Conservation (phyloP, 2,113 vertebrate genomes). For the Oenanthe oenanthe region DNA sequence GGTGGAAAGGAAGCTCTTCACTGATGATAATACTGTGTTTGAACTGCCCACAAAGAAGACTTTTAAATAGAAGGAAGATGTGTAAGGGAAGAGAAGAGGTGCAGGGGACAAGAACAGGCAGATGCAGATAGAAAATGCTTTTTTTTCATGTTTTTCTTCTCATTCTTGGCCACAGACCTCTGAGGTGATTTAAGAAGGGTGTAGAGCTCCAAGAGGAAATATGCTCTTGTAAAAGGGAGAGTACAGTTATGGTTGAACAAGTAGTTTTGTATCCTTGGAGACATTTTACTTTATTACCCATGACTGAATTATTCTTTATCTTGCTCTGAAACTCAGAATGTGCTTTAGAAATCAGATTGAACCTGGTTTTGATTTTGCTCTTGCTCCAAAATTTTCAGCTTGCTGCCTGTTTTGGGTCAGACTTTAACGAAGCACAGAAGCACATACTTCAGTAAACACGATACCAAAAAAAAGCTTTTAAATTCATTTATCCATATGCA, state of each 20-base stretch:
- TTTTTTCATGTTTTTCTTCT: not conserved
- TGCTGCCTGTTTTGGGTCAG: not conserved
- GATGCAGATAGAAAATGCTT: not conserved
- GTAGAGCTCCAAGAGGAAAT: not conserved
- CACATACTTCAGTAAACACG: not conserved
- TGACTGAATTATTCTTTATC: not conserved
- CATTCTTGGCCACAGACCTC: not conserved
- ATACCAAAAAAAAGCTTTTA: not conserved
- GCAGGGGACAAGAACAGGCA: not conserved
- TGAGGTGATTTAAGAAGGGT: not conserved
- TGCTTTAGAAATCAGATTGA: not conserved
- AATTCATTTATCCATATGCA: not conserved
- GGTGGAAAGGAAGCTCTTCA: not conserved
- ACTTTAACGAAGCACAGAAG: not conserved
- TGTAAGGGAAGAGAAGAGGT: not conserved
- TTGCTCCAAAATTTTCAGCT: not conserved
- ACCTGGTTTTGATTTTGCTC: not conserved
- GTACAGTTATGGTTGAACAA: not conserved
- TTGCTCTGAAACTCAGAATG: not conserved
- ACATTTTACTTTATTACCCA: not conserved
- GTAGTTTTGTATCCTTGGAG: not conserved
- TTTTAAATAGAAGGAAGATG: not conserved
- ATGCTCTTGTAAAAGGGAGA: not conserved
- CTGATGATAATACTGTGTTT: not conserved
- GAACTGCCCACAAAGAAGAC: not conserved